Percentiles rank a stretch among this genome's conserved stretches.
Evolutionary conservation across 30 jellyfish, hydroid and myxozoan genomes (phyloP).

Genomic region (Mastigias papua): DNA sequence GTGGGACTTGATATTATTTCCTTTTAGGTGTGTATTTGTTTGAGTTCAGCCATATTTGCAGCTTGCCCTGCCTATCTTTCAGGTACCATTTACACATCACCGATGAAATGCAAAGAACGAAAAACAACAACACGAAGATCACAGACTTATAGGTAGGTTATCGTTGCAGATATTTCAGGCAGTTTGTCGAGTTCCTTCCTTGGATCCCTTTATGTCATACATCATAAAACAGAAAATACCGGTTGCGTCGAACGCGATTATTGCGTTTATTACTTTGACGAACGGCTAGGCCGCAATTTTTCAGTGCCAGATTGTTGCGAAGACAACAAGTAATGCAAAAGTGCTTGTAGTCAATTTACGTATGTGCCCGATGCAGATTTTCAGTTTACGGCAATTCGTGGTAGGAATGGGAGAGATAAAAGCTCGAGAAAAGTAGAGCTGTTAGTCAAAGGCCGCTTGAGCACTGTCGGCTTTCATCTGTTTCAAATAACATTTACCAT

Average conservation of each 20-base stretch:
- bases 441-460: background rate
- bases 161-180: background rate
- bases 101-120: slow-evolving; percentile 86
- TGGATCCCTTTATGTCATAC: background rate
- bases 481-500: background rate
- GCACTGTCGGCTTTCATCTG: background rate
- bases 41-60: slow-evolving; percentile 61
- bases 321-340: no score
- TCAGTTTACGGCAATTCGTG: no score
- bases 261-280: background rate
- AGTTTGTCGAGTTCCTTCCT: background rate
- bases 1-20: no score
- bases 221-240: background rate
- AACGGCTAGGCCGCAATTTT: slow-evolving; percentile 11
- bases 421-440: background rate
- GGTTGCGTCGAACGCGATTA: slow-evolving; percentile 3
- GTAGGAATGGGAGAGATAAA: background rate
- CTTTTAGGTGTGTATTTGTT: slow-evolving; percentile 15
- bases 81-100: slow-evolving; percentile 60
- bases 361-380: no score
- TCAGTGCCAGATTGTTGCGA: background rate
- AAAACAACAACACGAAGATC: slow-evolving; percentile 86
- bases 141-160: slow-evolving; percentile 89
- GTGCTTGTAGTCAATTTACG: no score
- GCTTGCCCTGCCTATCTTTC: slow-evolving; percentile 42